Evolutionary conservation across 2,113 vertebrate species (phyloP), one percentile per base, ranked within the genome.

Genomic region (Mus spicilegus): DNA sequence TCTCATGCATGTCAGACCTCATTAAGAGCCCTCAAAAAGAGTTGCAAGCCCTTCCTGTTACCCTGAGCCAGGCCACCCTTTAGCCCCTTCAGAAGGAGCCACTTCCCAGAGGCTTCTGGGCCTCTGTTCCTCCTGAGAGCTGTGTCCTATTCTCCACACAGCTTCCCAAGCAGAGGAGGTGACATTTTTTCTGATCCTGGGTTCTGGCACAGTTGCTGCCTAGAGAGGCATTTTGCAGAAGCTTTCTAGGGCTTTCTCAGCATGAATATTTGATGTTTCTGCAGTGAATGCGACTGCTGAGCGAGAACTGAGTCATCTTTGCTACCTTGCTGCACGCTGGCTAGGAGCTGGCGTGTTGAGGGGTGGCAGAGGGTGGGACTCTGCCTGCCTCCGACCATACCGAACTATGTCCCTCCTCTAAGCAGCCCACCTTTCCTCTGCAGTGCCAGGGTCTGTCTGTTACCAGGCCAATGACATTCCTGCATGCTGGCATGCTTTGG

Each of bases 251-350:
- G 73, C 93, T 73, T 93, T 86, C 75, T 87, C 73, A 22, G 75
- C 92, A 96, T 95, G 97, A 95, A 95, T 94, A 92, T 95, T 97
- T 97, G 75, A 97, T 42, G 36, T 67, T 70, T 93, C 85, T 67
- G 87, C 95, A 88, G 94, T 80, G 36, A 93, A 61, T n/a, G 65
- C 63, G 84, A n/a, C 28, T 58, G 82, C 14, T 70, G 78, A 87
- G 51, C 7, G 30, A 78, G 92, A n/a, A 56, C n/a, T 39, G 58
- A 92, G 81, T 24, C 0, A 14, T 67, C 80, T 11, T 36, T 36
- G 56, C 87, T 61, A 54, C 30, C 3, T 75, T 61, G 22, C 78
- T 84, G 26, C 19, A 26, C 11, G 61, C 36, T 86, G 87, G 87
- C 73, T 11, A 46, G 87, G 39, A 75, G 72, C 30, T 33, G 20